phyloP scores from a whole-genome alignment of 2,797 vertebrate genomes.

The Denticeps clupeoides region DNA sequence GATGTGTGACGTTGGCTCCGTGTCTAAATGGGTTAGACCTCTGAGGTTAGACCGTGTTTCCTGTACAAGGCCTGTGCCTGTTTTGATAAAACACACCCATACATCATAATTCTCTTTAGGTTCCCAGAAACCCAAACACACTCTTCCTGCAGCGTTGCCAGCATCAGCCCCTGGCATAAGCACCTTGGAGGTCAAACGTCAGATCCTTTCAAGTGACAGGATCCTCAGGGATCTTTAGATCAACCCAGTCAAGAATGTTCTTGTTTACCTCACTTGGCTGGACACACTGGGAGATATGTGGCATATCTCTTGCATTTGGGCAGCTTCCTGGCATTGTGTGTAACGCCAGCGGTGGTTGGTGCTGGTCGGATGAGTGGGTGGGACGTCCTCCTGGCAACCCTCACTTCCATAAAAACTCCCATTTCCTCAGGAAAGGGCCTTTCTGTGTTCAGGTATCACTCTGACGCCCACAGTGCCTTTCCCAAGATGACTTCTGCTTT shows the following conservation, averaged over 20 bases:
- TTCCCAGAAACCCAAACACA: too few relatives aligned
- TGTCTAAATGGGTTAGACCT: too few relatives aligned
- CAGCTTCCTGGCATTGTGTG: slow-evolving; percentile 36
- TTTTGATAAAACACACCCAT: too few relatives aligned
- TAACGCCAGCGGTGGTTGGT: slow-evolving; percentile 16
- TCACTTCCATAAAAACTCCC: slow-evolving; percentile 22
- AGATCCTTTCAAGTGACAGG: too few relatives aligned
- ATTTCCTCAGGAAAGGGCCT: slow-evolving; percentile 26
- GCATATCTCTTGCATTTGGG: slow-evolving; percentile 16
- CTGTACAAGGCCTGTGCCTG: too few relatives aligned
- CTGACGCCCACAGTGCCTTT: background rate
- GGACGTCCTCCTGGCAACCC: slow-evolving; percentile 4
- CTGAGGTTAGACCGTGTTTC: too few relatives aligned
- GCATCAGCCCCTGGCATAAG: too few relatives aligned
- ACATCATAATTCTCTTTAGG: too few relatives aligned
- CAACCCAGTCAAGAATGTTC: background rate
- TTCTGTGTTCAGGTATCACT: slow-evolving; percentile 15
- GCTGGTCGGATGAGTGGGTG: slow-evolving; percentile 26
- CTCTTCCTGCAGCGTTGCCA: too few relatives aligned
- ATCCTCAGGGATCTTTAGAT: too few relatives aligned
- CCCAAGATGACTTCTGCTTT: slow-evolving; percentile 22
- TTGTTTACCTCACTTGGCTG: background rate
- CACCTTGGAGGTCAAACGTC: too few relatives aligned
- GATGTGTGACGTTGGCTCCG: too few relatives aligned
- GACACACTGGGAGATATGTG: slow-evolving; percentile 6